Evolutionary conservation across 1,140 invertebrate species (phyloP), one percentile per base, ranked within the genome.

Genomic region (Periplaneta americana): DNA sequence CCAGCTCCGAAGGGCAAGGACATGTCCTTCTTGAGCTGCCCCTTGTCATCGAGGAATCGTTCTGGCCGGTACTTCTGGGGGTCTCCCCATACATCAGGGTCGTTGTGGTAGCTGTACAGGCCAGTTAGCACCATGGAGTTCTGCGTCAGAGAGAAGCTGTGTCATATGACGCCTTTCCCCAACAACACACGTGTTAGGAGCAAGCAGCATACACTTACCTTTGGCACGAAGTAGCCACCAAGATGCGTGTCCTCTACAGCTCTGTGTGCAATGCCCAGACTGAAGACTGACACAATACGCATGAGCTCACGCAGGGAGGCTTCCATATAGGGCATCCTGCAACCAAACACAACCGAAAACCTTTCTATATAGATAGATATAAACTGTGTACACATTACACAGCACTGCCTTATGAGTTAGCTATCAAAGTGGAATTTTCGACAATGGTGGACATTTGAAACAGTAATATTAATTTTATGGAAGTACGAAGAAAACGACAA

Each of bases 51-150:
- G 22, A 94, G 86, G 87, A 96, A 96, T 84, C 95, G 86, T 84
- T 95, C 92, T 2, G 95, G 95, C 39, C 90, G 86, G 85, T 96
- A 96, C 8, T 86, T 83, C 35, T 92, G 85, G 0, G 95, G 94
- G 84, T 95, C 91, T 10, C 91, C 90, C 94, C 94, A 96, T 83
- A 92, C 88, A 2, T 86, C 84, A 74, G 87, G 83, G 84, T 96
- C 94, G 84, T 93, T 93, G 84, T 95, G 92, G 1, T 93, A 88
- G 31, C 93, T 92, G 87, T 93, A 91, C 32, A 93, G 86, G 83
- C 94, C 93, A 0, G 93, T 88, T 79, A 96, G 87, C 22, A 96
- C 85, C 36, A 92, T 89, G 0, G 94, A 93, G n/a, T 91, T 91
- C 92, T 93, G 82, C n/a, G 15, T 5, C 36, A 48, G n/a, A 48